These are phyloP conservation scores for Dendrocopos noguchii DNA, from an alignment of 2,113 vertebrate genomes.

Conservation along the genomic window DNA sequence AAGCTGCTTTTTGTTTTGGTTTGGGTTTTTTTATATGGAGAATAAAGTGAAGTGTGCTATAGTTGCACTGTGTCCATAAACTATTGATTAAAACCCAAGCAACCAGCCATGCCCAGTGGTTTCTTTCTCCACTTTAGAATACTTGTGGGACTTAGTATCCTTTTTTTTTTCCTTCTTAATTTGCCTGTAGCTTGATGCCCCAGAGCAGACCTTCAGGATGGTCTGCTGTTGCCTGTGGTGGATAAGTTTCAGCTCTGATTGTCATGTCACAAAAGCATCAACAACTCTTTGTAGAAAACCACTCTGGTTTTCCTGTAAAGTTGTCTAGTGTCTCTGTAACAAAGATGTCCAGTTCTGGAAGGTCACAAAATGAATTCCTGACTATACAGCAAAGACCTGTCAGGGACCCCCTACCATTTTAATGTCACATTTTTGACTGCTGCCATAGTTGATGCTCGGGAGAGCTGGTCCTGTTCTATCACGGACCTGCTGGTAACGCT, in stretches of 20 bases:
- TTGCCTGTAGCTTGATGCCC: not conserved
- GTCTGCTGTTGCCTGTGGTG: not conserved
- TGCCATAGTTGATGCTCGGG: not conserved
- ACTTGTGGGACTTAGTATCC: not conserved
- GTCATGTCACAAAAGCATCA: not conserved
- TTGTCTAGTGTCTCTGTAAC: not conserved
- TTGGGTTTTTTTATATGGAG: not conserved
- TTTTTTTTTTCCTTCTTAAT: not conserved
- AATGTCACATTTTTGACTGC: not conserved
- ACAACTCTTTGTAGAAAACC: not conserved
- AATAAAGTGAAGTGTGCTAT: not conserved
- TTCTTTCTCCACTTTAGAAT: not conserved
- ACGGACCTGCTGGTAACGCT: not conserved
- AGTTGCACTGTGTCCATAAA: not conserved
- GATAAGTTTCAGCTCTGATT: not conserved
- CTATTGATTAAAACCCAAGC: not conserved
- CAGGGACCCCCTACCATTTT: not conserved
- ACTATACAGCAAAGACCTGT: not conserved
- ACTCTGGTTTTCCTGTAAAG: rapidly evolving
- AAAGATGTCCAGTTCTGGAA: not conserved
- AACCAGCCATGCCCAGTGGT: not conserved
- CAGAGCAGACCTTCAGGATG: slow-evolving; percentile 16
- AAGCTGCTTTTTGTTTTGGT: too few species aligned
- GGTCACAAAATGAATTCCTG: not conserved
- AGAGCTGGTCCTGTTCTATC: not conserved